These are phyloP conservation scores for Watsonalla binaria DNA, from an alignment of 2,888 invertebrate genomes.

Conservation along the genomic window DNA sequence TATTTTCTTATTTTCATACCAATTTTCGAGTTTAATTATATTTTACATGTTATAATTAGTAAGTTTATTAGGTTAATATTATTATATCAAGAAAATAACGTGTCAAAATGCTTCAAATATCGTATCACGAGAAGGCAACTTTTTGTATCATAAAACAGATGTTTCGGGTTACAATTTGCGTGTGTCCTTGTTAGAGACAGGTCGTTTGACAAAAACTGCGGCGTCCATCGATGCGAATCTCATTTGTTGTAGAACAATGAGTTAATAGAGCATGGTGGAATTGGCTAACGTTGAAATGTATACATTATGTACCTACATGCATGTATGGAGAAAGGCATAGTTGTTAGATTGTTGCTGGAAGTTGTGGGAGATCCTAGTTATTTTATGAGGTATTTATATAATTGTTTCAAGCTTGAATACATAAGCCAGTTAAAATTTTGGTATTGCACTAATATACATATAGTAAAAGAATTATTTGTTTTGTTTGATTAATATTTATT, in stretches of 20 bases:
- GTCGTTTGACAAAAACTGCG: conserved; percentile 27
- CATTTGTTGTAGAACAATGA: conserved; percentile 28
- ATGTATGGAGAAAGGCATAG: not conserved
- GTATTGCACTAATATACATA: too few species aligned
- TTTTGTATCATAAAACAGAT: conserved; percentile 30
- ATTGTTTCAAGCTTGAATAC: too few species aligned
- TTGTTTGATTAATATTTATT: not conserved
- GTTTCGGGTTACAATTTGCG: conserved; percentile 31
- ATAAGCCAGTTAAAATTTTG: too few species aligned
- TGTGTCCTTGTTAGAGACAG: conserved; percentile 49
- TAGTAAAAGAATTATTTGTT: not conserved
- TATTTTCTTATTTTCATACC: not conserved
- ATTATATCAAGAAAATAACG: conserved; percentile 2
- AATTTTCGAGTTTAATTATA: too few species aligned
- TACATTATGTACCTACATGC: not conserved
- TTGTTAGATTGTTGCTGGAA: too few species aligned
- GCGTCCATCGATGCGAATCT: conserved; percentile 24
- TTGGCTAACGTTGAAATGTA: conserved; percentile 10
- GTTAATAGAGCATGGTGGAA: conserved; percentile 29
- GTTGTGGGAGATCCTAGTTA: too few species aligned
- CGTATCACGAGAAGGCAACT: not conserved
- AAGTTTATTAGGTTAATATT: not conserved
- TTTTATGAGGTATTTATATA: too few species aligned
- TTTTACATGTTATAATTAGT: not conserved
- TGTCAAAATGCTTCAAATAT: not conserved